Conservation (phyloP, 2,888 invertebrate species). For the Tetramorium bicarinatum region DNA sequence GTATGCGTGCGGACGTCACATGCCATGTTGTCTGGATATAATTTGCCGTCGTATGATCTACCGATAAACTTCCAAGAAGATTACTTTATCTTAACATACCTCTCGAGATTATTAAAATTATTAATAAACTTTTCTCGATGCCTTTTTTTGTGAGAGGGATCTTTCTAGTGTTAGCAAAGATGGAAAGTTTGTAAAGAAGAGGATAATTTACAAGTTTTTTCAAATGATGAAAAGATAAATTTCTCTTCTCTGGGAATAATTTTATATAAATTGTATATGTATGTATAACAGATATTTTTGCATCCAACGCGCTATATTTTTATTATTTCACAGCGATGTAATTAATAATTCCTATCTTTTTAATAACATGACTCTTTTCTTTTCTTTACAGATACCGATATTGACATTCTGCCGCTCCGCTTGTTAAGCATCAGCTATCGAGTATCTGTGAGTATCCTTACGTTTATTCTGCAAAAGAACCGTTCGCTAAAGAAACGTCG, state of each 20-base stretch:
- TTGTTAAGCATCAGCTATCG: not conserved
- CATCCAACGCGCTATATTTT: not conserved
- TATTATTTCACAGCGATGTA: not conserved
- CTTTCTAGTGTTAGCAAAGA: not conserved
- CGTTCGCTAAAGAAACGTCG: not conserved
- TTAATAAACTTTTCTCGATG: not conserved
- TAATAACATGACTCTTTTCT: not conserved
- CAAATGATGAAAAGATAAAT: not conserved
- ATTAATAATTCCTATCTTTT: not conserved
- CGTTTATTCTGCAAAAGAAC: slow-evolving; percentile 1
- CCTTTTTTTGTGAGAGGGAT: not conserved
- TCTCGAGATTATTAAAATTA: slow-evolving; percentile 38
- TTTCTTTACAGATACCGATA: not conserved
- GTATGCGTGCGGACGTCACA: slow-evolving; percentile 1
- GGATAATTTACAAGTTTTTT: not conserved
- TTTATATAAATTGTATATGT: not conserved
- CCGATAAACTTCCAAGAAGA: slow-evolving; percentile 34
- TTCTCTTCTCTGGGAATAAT: not conserved
- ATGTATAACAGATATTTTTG: not conserved
- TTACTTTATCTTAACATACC: slow-evolving; percentile 11
- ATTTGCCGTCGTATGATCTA: slow-evolving; percentile 33
- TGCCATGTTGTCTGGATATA: slow-evolving; percentile 13
- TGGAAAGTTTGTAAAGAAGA: not conserved
- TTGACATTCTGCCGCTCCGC: not conserved
- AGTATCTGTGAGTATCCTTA: slow-evolving; percentile 1